Percentiles rank a stretch among this genome's conserved stretches.
Conservation (phyloP, 2,797 vertebrate species). For the Myotis pilosus region DNA sequence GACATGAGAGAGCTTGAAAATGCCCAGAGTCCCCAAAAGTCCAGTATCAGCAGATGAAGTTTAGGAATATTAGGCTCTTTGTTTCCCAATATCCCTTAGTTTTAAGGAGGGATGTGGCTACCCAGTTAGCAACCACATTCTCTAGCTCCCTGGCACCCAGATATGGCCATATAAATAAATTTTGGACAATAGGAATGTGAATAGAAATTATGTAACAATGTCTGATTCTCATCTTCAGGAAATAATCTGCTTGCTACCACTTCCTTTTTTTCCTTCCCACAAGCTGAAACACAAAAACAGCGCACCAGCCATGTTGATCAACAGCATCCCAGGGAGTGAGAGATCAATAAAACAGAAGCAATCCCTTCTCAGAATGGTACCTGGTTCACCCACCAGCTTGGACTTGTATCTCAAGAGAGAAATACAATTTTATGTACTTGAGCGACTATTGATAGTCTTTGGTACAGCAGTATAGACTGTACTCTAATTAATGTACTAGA, state of each 20-base stretch:
- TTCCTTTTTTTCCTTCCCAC: neutral
- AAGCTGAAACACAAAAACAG: neutral
- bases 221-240: neutral
- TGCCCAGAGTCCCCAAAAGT: neutral
- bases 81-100: neutral
- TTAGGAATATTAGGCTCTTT: neutral
- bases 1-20: neutral
- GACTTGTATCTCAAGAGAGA: neutral
- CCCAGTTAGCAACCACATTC: neutral
- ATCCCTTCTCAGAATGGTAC: neutral
- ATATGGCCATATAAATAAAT: neutral
- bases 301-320: neutral
- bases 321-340: neutral
- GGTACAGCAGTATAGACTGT: neutral
- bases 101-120: neutral
- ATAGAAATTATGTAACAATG: neutral
- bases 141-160: neutral
- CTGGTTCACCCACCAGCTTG: neutral
- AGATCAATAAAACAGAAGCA: neutral
- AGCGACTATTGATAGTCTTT: neutral
- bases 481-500: neutral
- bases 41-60: neutral
- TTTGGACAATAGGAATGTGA: neutral
- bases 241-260: rapidly evolving
- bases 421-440: neutral